Base-by-base conservation (phyloP, 1,140 invertebrate species). In the Lordiphosa collinella region DNA sequence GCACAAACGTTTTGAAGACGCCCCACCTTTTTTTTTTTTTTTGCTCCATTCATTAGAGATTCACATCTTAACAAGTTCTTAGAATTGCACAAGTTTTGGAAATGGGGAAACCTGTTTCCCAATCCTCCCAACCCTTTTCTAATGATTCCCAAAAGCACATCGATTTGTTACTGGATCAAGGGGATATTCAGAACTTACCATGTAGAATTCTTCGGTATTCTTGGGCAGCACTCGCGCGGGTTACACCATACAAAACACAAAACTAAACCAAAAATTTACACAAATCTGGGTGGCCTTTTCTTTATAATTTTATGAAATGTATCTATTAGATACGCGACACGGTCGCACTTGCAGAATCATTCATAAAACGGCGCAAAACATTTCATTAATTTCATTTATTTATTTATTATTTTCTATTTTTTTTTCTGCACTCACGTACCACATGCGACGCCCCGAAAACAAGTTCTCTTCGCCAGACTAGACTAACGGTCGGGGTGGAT, bases 11-110 rank as follows among this genome's bases (percentile, higher is more conserved):
- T 44, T 12, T 11, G 10, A 29, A 55, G 13, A 22, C 32, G 13
- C 37, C 48, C 13, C 14, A 40, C 41, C 56, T 40, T 40, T 38
- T 40, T 40, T 29, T 49, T 49, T 40, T 80, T 37, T 32, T 32
- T 48, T 35, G 59, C 41, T 80, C 62, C 76, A 82, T 80, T 80
- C 76, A 71, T 68, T 59, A 76, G 25, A 76, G 78, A 82, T 76
- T 57, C 66, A 59, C 78, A 82, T 76, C 76, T 72, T 63, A 80
- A 75, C 61, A 80, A 82, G 61, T 80, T 80, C 76, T 54, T 44
- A 72, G 76, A 82, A 82, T 44, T 48, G 76, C 54, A 59, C 55
- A 69, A 68, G 43, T 31, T 46, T 56, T 35, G 11, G 29, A 5
- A 8, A 18, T 34, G 43, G 12, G n/a, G 25, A 12, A 41, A 41